These are phyloP conservation scores for Epinotia bilunana DNA, from an alignment of 2,888 invertebrate species.

Conservation along the genomic window DNA sequence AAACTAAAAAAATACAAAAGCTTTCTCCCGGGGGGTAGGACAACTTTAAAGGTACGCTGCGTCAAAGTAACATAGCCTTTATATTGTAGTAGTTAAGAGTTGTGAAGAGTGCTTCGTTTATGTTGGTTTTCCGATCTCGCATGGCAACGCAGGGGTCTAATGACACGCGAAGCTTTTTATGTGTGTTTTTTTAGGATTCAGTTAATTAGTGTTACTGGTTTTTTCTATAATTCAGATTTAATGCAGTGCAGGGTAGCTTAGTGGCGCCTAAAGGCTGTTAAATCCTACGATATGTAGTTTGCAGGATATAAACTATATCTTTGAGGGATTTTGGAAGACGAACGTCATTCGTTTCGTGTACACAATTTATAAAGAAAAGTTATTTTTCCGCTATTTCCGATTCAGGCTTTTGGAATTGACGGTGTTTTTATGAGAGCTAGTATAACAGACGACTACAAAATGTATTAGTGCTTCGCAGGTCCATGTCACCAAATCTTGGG, in stretches of 20 bases:
- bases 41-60: conserved; percentile 1
- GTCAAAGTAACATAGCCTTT: conserved; percentile 9
- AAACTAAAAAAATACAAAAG: conserved; percentile 38
- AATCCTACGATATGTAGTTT: too few species aligned
- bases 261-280: conserved; percentile 29
- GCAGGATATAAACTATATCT: neutral
- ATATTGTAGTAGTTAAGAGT: neutral
- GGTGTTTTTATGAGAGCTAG: too few species aligned
- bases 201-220: conserved; percentile 46
- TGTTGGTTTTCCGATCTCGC: conserved; percentile 31
- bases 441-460: too few species aligned
- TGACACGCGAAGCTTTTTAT: conserved; percentile 45
- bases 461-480: neutral
- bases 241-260: conserved; percentile 24
- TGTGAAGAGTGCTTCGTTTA: neutral
- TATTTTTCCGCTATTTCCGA: neutral
- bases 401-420: neutral
- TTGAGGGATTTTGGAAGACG: neutral
- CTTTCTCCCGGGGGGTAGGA: conserved; percentile 47
- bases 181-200: conserved; percentile 28
- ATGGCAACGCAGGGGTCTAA: conserved; percentile 46
- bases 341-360: neutral
- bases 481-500: conserved; percentile 7
- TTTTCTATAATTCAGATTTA: conserved; percentile 42
- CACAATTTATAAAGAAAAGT: neutral